These are phyloP conservation scores for Mohoua ochrocephala DNA, from an alignment of 2,113 vertebrate genomes.

Conservation along the genomic window DNA sequence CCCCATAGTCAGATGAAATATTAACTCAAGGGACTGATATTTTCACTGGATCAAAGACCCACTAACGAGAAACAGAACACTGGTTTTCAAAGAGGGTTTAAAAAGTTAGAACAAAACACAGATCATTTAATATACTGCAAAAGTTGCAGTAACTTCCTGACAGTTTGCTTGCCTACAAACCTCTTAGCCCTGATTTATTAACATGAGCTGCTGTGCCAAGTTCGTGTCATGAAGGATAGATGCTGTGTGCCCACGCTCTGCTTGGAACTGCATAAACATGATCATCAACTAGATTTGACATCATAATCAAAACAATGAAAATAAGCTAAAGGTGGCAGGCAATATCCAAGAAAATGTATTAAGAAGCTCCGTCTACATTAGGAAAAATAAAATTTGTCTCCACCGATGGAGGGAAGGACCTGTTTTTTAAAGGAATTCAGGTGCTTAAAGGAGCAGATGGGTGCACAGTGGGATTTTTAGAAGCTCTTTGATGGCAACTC, in stretches of 20 bases:
- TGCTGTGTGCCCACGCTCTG: not conserved
- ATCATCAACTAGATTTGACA: constrained; percentile 46
- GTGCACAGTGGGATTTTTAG: constrained; percentile 58
- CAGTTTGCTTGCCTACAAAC: constrained; percentile 13
- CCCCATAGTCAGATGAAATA: constrained; percentile 1
- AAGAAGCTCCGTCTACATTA: not conserved
- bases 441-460: constrained; percentile 54
- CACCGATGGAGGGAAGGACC: not conserved
- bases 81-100: not conserved
- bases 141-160: constrained; percentile 24
- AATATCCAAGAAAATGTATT: not conserved
- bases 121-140: not conserved
- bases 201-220: constrained; percentile 1
- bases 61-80: constrained; percentile 52
- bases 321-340: constrained; percentile 19
- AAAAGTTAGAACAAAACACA: constrained; percentile 5
- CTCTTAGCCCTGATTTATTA: constrained; percentile 54
- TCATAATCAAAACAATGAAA: constrained; percentile 56
- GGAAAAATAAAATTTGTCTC: constrained; percentile 1
- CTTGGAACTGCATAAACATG: constrained; percentile 27
- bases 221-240: not conserved
- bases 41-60: not conserved
- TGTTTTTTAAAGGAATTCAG: constrained; percentile 37
- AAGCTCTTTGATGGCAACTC: constrained; percentile 58
- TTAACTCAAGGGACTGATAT: constrained; percentile 32